Base-by-base conservation (phyloP, 2,888 invertebrate species). In the Temnothorax ravouxi region DNA sequence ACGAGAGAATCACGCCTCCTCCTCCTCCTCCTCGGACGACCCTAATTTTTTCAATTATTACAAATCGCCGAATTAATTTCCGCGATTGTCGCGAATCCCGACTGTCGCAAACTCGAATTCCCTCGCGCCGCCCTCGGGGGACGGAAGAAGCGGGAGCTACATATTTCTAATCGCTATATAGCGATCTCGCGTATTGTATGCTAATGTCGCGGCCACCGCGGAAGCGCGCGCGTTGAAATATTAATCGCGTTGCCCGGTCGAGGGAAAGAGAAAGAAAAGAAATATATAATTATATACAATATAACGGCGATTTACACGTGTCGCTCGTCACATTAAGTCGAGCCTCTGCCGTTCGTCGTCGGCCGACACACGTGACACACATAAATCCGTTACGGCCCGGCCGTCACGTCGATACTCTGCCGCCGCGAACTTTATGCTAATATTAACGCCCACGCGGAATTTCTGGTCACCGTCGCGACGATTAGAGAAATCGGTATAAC, bases 31-130 rank as follows among this genome's bases (percentile, higher is more conserved):
- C n/a, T n/a, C n/a, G n/a, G 25, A 56, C 25, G 38, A 79, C n/a
- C 71, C 18, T 47, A 79, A 69, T 61, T 79, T 74, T 79, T 50
- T 71, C 79, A 72, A 79, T 79, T 79, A 54, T 67, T 29, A 44
- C 67, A 59, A 79, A 71, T 59, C 71, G 29, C 34, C 59, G 29
- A 79, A 79, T 71, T 59, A 61, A 47, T 50, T 69, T 59, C 59
- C 54, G 47, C 38, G 44, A 79, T 44, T 44, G 56, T n/a, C 56
- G 29, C 9, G 25, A 34, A 34, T 44, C 41, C n/a, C n/a, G 21
- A 9, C 8, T 29, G 29, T 29, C 52, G 52, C 8, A 2, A n/a
- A n/a, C 21, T 3, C 18, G 52, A 9, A 8, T 54, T 54, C 0
- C 15, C 25, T 29, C 29, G 8, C 11, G 18, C 9, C 50, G 34